A percentile compares a stretch with the other conserved stretches of the same genome.
Conservation (phyloP, 2,888 invertebrate species). For the Andrena bicolor region DNA sequence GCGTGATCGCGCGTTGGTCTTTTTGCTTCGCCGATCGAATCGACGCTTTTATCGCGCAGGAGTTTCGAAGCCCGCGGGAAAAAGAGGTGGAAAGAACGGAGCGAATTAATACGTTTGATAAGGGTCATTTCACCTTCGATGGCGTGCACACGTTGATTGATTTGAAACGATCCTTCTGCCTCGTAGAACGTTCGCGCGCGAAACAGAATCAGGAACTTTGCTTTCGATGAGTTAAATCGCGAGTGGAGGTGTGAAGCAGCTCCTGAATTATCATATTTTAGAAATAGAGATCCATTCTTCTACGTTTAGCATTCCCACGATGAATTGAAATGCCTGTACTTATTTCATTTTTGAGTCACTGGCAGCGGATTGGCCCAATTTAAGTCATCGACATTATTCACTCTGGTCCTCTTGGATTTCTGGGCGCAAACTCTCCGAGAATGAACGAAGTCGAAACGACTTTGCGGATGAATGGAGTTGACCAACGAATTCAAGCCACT, state of each 20-base stretch:
- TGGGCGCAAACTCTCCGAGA: not conserved
- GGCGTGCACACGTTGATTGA: constrained; percentile 13
- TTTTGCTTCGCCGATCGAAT: not conserved
- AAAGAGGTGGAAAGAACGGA: not conserved
- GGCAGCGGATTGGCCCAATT: no score
- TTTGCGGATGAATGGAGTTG: not conserved
- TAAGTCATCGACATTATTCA: not conserved
- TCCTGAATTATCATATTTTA: not conserved
- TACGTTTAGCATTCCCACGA: not conserved
- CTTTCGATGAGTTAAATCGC: not conserved
- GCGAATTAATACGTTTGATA: constrained; percentile 35
- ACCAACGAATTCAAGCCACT: not conserved
- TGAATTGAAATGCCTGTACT: no score
- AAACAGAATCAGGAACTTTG: not conserved
- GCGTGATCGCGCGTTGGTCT: not conserved
- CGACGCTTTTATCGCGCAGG: constrained; percentile 1
- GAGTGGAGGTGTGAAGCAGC: not conserved
- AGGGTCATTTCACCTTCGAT: constrained; percentile 25
- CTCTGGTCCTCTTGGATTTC: not conserved
- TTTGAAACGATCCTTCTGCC: constrained; percentile 2
- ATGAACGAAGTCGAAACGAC: not conserved
- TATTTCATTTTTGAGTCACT: no score
- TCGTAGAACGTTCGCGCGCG: not conserved
- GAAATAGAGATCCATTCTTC: not conserved
- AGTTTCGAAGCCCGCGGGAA: not conserved